phyloP scores from a whole-genome alignment of 2,113 vertebrate species.

The Naja naja region DNA sequence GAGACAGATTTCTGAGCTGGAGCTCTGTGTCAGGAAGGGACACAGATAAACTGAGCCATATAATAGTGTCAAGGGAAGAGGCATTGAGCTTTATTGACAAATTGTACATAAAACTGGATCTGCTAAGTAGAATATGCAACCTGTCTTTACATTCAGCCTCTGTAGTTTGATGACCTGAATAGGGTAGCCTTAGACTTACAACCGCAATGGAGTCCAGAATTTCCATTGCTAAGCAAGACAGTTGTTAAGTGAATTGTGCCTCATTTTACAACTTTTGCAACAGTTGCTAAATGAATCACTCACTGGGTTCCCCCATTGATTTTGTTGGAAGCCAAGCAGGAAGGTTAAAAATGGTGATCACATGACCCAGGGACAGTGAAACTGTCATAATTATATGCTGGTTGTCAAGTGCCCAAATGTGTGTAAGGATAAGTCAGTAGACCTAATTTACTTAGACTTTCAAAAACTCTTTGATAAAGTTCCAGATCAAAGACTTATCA shows the following conservation, averaged over 20 bases:
- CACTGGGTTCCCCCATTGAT: not conserved
- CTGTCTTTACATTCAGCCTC: not conserved
- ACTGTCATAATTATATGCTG: not conserved
- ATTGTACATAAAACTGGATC: not conserved
- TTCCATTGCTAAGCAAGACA: not conserved
- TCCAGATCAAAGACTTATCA: not conserved
- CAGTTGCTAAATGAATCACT: not conserved
- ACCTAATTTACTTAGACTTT: not conserved
- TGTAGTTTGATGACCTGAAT: not conserved
- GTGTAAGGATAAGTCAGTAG: not conserved
- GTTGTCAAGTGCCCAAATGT: not conserved
- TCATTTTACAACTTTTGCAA: not conserved
- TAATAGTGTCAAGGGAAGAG: not conserved
- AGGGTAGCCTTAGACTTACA: not conserved
- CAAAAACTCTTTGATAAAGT: not conserved
- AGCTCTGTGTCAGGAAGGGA: not conserved
- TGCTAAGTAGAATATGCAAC: not conserved
- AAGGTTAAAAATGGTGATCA: not conserved
- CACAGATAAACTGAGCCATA: not conserved
- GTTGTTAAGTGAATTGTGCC: not conserved
- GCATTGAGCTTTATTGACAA: not conserved
- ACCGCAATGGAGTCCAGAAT: not conserved
- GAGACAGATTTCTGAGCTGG: not conserved
- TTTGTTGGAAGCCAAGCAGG: not conserved
- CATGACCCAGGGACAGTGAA: not conserved